phyloP scores from a whole-genome alignment of 2,113 vertebrate genomes.

The Cervus canadensis region DNA sequence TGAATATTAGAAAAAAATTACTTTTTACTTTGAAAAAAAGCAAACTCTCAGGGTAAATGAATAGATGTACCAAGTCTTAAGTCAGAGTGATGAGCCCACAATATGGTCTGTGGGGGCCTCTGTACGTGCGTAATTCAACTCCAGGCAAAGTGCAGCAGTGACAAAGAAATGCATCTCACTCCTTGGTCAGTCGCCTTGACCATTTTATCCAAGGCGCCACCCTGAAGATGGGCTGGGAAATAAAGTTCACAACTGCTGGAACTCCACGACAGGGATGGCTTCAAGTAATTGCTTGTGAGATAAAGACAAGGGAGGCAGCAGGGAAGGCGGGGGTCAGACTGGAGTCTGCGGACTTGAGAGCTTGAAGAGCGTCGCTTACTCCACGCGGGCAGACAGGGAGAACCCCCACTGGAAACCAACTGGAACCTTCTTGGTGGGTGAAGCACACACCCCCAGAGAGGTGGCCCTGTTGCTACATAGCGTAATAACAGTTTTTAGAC shows the following conservation, averaged over 20 bases:
- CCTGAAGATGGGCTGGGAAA: neutral
- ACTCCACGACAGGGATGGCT: neutral
- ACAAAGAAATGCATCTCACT: neutral
- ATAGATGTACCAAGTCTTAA: neutral
- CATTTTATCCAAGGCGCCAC: neutral
- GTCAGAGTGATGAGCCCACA: fast-evolving
- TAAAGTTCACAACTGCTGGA: neutral
- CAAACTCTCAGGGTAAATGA: neutral
- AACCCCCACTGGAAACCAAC: neutral
- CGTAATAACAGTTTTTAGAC: neutral
- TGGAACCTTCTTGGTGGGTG: fast-evolving
- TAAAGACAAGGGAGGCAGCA: neutral
- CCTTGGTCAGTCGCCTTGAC: neutral
- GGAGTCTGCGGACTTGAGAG: neutral
- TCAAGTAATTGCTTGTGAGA: neutral
- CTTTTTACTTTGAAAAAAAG: neutral
- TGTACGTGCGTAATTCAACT: neutral
- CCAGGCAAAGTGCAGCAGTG: neutral
- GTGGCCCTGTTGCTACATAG: neutral
- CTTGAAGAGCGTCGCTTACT: neutral
- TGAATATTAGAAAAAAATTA: neutral
- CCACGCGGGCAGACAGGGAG: neutral
- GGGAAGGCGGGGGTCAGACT: neutral
- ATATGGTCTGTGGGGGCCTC: neutral
- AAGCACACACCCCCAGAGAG: neutral